Base-by-base conservation (phyloP, 2,797 vertebrate genomes). In the Nasua narica region DNA sequence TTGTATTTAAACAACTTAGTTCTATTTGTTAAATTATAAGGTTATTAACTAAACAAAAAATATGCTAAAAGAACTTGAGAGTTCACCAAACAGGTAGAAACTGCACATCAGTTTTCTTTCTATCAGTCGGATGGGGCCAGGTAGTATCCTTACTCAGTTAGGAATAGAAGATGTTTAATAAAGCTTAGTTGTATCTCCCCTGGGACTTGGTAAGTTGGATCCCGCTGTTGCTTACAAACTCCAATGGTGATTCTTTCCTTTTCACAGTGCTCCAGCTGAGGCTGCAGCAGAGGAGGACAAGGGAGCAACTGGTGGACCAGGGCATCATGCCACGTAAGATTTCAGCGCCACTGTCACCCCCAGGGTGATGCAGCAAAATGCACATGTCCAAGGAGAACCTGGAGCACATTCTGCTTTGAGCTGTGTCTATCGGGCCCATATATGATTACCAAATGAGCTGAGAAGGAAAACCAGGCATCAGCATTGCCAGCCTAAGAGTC, bases 261-360 rank as follows among this genome's bases (percentile, higher is more conserved):
- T 98, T 98, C 92, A 78, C 98, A 99, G 99, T 99, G 94, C 99
- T 99, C 97, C 99, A 99, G 98, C 99, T 99, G 97, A 99, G 99
- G 98, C 99, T 99, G 86, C 99, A 99, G 91, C 99, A 99, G 98
- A 99, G 99, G 97, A 99, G 99, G 95, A 99, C 99, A n/a, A 98
- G 99, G 96, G 99, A 99, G 96, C 99, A 99, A 97, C 99, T 99
- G 87, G 99, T 99, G 98, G 99, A 99, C 98, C 99, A 99, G 98
- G 99, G 99, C 99, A 99, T 99, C 99, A 99, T 99, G 99, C 99
- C 99, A 97, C 99, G 99, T 99, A 99, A 99, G 99, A 83, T 23
- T 90, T 25, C 2, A 11, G 70, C 32, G 40, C 90, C 69, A 32
- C 52, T 91, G 60, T 83, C 14, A 35, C 74, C 48, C 77, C 50